These are phyloP conservation scores for Adoxophyes honmai DNA, from an alignment of 1,140 invertebrate genomes.

Conservation along the genomic window DNA sequence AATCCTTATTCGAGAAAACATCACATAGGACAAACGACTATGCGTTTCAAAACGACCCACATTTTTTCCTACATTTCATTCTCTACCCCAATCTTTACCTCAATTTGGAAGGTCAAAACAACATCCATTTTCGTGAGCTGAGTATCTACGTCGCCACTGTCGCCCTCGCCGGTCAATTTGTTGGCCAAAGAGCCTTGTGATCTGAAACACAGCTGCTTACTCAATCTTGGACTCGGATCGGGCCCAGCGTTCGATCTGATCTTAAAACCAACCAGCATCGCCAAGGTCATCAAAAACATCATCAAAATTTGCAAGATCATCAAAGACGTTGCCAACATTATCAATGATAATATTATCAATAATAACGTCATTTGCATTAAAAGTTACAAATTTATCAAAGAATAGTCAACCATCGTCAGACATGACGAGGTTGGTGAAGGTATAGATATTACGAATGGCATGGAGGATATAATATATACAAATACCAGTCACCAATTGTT, in stretches of 20 bases:
- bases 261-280: conserved; percentile 36
- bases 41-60: no score
- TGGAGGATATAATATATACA: not conserved
- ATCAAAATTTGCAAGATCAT: conserved; percentile 13
- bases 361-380: no score
- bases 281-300: conserved; percentile 26
- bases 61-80: no score
- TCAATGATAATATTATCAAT: no score
- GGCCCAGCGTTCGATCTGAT: conserved; percentile 67
- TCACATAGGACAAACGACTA: no score
- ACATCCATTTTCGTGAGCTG: conserved; percentile 98
- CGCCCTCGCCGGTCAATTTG: conserved; percentile 89
- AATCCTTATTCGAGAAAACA: no score
- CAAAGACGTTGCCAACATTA: no score
- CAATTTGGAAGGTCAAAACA: conserved; percentile 96
- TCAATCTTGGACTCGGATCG: conserved; percentile 76
- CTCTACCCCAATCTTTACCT: conserved; percentile 81
- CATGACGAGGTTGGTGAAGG: no score
- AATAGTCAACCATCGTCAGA: no score
- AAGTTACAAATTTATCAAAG: no score
- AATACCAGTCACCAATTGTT: conserved; percentile 13
- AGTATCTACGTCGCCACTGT: conserved; percentile 93
- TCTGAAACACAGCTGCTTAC: conserved; percentile 82
- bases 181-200: conserved; percentile 93
- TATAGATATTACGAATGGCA: not conserved